Base-by-base conservation (phyloP, 2,888 invertebrate genomes). In the Drosophila borborema region DNA sequence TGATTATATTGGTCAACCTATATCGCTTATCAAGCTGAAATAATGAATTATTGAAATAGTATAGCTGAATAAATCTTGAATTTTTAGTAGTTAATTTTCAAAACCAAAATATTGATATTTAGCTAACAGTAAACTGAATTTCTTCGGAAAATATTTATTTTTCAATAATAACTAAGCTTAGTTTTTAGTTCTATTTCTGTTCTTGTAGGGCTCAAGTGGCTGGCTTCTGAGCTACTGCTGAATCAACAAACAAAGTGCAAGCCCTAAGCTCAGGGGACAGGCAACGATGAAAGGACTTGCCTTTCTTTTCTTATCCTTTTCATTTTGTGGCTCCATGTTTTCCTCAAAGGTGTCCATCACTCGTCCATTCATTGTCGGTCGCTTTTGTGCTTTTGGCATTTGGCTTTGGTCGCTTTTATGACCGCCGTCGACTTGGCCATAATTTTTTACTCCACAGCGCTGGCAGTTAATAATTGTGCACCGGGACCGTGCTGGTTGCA, bases 301-400 rank as follows among this genome's bases (percentile, higher is more conserved):
- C 20, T 59, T 49, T 49, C 18, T 16, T 49, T 45, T 18, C 58
- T 12, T 67, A 36, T 28, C 1, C 43, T n/a, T 23, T 53, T 18
- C 41, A n/a, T 40, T 41, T 14, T n/a, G n/a, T 9, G 20, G 45
- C 12, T 34, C 36, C 20, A 18, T 40, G 65, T 10, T 45, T 53
- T 31, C 46, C 36, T 43, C 38, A 23, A 31, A 23, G 54, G 43
- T 66, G 77, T 58, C 77, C 77, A 80, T 77, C 72, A 77, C 23
- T 43, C 65, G 63, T 38, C 69, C 79, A 73, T 73, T 84, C 72
- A 78, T 75, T 73, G 82, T 72, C 40, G 69, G 67, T 62, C 41
- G 70, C 80, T 74, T 74, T 81, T 89, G 82, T 84, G 59, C 58
- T 64, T 66, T 60, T 68, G 83, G 73, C 76, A 67, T 76, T 84